phyloP scores from a whole-genome alignment of 2,113 vertebrate species.

The Eretmochelys imbricata region DNA sequence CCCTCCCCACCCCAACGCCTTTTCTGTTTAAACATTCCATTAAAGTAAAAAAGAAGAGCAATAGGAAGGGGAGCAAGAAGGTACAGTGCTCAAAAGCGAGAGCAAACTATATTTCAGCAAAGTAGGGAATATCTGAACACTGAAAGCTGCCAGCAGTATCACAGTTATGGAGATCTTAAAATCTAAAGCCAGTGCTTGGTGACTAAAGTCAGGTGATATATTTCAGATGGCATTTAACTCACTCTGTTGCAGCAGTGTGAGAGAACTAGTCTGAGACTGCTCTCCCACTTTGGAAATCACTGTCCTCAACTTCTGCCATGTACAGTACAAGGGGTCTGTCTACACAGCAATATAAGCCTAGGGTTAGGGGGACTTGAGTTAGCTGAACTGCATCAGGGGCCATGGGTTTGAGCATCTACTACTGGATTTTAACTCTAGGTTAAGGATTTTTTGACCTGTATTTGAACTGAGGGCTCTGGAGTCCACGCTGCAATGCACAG shows the following conservation, averaged over 20 bases:
- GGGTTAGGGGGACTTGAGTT: no score
- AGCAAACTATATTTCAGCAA: not conserved
- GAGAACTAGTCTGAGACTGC: not conserved
- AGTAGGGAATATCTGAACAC: not conserved
- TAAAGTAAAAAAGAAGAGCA: not conserved
- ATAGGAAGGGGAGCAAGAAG: not conserved
- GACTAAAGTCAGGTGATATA: not conserved
- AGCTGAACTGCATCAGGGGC: no score
- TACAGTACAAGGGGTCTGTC: not conserved
- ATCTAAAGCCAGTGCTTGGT: rapidly evolving
- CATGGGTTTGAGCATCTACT: not conserved
- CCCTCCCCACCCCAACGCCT: not conserved
- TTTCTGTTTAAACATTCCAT: not conserved
- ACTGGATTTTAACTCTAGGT: not conserved
- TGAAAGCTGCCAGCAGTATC: rapidly evolving
- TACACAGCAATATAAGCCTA: not conserved
- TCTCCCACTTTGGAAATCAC: not conserved
- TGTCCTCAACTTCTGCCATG: not conserved
- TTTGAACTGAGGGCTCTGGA: not conserved
- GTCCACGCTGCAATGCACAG: no score
- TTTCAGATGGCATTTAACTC: not conserved
- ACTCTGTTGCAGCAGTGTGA: not conserved
- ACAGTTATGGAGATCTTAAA: rapidly evolving
- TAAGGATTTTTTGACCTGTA: not conserved
- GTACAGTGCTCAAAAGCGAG: not conserved